Evolutionary conservation across 2,888 invertebrate genomes (phyloP).

Genomic region (Platycheirus rosarum): DNA sequence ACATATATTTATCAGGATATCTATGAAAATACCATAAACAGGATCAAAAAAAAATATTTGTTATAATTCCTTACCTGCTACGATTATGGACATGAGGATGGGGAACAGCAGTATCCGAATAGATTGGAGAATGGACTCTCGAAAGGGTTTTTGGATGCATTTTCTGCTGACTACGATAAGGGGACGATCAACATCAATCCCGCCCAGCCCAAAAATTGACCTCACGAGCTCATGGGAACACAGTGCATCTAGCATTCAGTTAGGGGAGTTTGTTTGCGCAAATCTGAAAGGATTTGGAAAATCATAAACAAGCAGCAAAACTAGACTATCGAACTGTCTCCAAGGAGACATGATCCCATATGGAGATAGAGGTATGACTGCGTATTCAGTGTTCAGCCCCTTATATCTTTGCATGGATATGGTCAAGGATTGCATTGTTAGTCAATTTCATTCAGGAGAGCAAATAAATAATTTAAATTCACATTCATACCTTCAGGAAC

Average conservation of each 20-base stretch:
- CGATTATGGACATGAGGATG: conserved; percentile 55
- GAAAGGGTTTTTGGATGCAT: conserved; percentile 34
- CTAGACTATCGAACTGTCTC: conserved; percentile 54
- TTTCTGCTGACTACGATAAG: conserved; percentile 59
- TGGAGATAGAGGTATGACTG: no score
- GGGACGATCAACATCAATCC: not conserved
- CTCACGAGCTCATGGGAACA: conserved; percentile 11
- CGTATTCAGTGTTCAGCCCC: not conserved
- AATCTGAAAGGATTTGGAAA: conserved; percentile 65
- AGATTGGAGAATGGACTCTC: not conserved
- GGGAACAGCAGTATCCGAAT: not conserved
- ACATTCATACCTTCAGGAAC: conserved; percentile 41
- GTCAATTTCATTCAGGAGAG: conserved; percentile 54
- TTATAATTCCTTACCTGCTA: conserved; percentile 72
- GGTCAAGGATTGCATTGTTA: conserved; percentile 35
- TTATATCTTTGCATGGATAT: conserved; percentile 2
- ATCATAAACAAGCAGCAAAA: conserved; percentile 57
- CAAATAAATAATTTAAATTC: conserved; percentile 67
- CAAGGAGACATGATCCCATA: conserved; percentile 41
- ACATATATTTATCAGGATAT: conserved; percentile 36
- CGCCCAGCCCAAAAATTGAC: not conserved
- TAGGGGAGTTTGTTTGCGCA: conserved; percentile 41
- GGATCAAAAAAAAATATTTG: conserved; percentile 28
- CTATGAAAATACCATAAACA: conserved; percentile 23
- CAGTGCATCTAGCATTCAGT: not conserved